A percentile compares a stretch with the other conserved stretches of the same genome.
Conservation (phyloP, 1,140 invertebrate genomes). For the Dreissena polymorpha region DNA sequence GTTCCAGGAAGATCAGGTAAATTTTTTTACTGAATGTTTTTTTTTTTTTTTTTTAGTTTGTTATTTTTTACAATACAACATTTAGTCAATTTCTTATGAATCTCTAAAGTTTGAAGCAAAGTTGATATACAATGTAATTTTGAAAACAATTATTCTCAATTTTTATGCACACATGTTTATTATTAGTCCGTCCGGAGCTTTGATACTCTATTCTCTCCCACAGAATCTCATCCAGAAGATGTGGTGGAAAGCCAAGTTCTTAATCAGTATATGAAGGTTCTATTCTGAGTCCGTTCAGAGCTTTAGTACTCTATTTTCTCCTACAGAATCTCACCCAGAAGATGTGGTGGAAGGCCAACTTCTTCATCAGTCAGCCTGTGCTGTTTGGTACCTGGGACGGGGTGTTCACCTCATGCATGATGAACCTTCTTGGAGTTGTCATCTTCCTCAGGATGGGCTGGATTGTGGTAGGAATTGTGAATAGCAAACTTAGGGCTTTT, state of each 20-base stretch:
- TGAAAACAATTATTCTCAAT: no score
- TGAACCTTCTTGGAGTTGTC: conserved; percentile 98
- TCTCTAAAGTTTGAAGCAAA: no score
- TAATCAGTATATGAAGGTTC: not conserved
- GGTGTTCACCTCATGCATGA: conserved; percentile 92
- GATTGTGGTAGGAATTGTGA: conserved; percentile 90
- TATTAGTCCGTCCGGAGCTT: not conserved
- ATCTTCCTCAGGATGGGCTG: conserved; percentile 97
- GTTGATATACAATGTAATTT: no score
- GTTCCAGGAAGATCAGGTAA: conserved; percentile 92
- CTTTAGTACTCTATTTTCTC: not conserved
- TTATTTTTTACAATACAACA: not conserved
- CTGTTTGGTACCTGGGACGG: conserved; percentile 99
- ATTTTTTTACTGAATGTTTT: conserved; percentile 24
- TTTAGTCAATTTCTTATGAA: not conserved
- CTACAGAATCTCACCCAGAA: conserved; percentile 70
- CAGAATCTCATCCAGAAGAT: not conserved
- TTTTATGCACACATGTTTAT: no score
- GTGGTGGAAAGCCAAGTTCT: not conserved
- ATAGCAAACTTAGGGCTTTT: no score
- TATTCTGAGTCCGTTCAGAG: not conserved
- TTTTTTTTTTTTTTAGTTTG: not conserved
- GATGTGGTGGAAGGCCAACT: conserved; percentile 79
- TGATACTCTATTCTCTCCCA: not conserved
- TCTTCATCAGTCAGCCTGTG: conserved; percentile 84